A percentile compares a stretch with the other conserved stretches of the same genome.
phyloP scores from a whole-genome alignment of 64 coral and sea anemone species.

The Trachythela sp. region DNA sequence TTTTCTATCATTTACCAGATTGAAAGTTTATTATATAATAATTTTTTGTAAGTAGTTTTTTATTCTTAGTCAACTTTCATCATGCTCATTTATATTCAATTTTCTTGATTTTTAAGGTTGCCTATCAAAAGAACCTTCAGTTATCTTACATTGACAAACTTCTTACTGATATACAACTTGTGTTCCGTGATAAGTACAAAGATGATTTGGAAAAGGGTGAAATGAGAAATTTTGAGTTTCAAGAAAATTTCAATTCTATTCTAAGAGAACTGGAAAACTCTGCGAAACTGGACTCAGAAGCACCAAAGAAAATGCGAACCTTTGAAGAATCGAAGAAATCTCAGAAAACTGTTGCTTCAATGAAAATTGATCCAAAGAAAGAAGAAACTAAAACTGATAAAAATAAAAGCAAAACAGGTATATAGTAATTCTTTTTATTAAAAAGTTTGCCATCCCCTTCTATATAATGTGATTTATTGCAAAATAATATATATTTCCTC shows the following conservation, averaged over 20 bases:
- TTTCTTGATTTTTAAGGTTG: constrained; percentile 59
- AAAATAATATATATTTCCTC: too few relatives aligned
- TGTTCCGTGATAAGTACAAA: constrained; percentile 94
- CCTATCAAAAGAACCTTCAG: constrained; percentile 93
- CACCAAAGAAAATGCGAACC: constrained; percentile 86
- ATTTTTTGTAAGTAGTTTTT: too few relatives aligned
- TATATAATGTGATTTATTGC: too few relatives aligned
- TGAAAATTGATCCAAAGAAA: constrained; percentile 76
- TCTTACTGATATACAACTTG: constrained; percentile 78
- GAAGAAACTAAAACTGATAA: constrained; percentile 45
- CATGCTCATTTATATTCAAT: neutral
- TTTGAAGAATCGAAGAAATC: constrained; percentile 98
- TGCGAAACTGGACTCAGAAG: constrained; percentile 68
- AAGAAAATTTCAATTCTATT: constrained; percentile 73
- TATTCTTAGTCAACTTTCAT: neutral
- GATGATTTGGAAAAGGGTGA: constrained; percentile 64
- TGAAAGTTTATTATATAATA: too few relatives aligned
- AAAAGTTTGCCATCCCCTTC: too few relatives aligned
- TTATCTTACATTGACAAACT: constrained; percentile 94
- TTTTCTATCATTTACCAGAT: neutral
- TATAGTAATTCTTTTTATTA: too few relatives aligned
- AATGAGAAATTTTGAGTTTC: constrained; percentile 62
- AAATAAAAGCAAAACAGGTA: constrained; percentile 34
- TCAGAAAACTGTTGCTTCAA: constrained; percentile 87
- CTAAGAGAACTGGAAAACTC: constrained; percentile 68